Conservation (phyloP, 2,888 invertebrate species). For the Patella depressa region DNA sequence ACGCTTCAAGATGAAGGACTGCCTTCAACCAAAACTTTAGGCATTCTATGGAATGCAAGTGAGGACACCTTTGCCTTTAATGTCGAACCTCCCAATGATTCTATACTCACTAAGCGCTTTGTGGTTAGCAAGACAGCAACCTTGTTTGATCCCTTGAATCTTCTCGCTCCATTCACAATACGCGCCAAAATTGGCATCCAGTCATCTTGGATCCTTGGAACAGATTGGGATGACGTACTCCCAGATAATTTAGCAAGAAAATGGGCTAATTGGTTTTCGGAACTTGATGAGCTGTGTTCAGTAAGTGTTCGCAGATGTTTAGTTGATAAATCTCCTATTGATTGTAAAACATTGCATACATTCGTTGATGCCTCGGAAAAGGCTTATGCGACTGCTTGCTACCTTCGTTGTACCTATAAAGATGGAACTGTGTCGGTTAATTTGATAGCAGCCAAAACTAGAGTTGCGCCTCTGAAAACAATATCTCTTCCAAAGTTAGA, state of each 20-base stretch:
- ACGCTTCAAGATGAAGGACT: not conserved
- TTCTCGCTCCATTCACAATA: not conserved
- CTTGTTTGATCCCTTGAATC: not conserved
- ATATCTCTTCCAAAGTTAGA: no score
- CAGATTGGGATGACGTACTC: not conserved
- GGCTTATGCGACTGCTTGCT: no score
- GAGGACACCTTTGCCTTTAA: slow-evolving; percentile 1
- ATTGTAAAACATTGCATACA: no score
- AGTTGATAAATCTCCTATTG: not conserved
- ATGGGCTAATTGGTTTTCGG: slow-evolving; percentile 2
- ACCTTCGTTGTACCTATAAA: no score
- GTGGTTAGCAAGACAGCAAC: not conserved
- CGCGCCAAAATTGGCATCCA: slow-evolving; percentile 2
- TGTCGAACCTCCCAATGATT: not conserved
- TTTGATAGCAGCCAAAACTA: no score
- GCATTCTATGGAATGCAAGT: slow-evolving; percentile 3
- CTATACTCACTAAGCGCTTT: not conserved
- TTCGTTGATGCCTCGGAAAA: no score
- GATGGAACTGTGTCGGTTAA: no score
- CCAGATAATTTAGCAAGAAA: not conserved
- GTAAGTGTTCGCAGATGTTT: not conserved
- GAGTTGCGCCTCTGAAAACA: no score
- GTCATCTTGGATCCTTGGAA: not conserved
- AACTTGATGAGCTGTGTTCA: not conserved
- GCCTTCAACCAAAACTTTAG: not conserved